A percentile compares a stretch with the other conserved stretches of the same genome.
Evolutionary conservation across 2,888 invertebrate genomes (phyloP).

Genomic region (Thymelicus lineola): DNA sequence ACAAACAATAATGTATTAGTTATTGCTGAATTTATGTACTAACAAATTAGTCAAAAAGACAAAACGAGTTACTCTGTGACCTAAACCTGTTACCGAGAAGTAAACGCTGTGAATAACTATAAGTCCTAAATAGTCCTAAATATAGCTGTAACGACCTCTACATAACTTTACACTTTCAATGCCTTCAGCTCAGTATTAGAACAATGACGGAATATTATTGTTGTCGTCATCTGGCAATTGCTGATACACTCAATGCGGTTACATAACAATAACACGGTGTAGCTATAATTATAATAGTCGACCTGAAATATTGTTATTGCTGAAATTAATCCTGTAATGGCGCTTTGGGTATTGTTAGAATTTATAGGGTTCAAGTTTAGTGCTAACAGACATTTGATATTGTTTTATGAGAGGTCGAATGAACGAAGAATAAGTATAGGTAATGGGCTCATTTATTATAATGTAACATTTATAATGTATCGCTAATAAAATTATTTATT

Average conservation of each 20-base stretch:
- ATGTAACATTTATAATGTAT: too few species aligned
- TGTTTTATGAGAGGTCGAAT: conserved; percentile 21
- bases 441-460: neutral
- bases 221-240: conserved; percentile 41
- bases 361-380: conserved; percentile 27
- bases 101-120: too few species aligned
- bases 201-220: conserved; percentile 13
- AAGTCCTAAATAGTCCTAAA: too few species aligned
- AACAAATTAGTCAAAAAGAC: too few species aligned
- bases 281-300: conserved; percentile 19
- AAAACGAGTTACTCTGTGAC: too few species aligned
- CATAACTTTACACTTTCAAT: too few species aligned
- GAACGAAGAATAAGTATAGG: neutral
- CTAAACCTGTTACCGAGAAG: too few species aligned
- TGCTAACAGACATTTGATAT: conserved; percentile 25
- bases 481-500: too few species aligned
- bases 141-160: too few species aligned
- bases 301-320: conserved; percentile 36
- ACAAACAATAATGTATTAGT: too few species aligned
- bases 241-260: conserved; percentile 42
- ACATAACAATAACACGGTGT: conserved; percentile 16
- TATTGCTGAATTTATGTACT: too few species aligned
- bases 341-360: conserved; percentile 30
- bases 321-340: conserved; percentile 32
- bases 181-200: neutral